phyloP scores from a whole-genome alignment of 2,113 vertebrate genomes.

The Rattus rattus region DNA sequence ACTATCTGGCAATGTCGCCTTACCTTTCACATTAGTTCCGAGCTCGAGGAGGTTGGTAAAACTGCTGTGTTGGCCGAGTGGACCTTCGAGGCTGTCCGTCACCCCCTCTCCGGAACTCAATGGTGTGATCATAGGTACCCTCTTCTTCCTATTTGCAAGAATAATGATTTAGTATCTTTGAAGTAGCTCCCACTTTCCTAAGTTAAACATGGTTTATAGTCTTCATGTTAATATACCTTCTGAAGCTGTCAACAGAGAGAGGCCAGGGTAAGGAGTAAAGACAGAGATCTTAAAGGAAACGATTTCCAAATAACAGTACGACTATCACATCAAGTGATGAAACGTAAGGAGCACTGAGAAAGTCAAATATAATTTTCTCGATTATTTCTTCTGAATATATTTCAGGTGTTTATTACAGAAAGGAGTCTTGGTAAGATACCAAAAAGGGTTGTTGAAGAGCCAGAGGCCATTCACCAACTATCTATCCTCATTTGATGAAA shows the following conservation, averaged over 20 bases:
- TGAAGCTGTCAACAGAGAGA: slow-evolving; percentile 53
- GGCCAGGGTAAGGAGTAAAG: neutral
- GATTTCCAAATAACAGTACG: slow-evolving; percentile 43
- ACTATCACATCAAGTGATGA: slow-evolving; percentile 41
- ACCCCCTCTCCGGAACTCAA: slow-evolving; percentile 96
- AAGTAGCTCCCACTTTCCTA: slow-evolving; percentile 31
- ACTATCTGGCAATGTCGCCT: neutral
- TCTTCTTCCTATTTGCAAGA: slow-evolving; percentile 93
- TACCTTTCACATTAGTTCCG: slow-evolving; percentile 91
- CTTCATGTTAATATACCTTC: slow-evolving; percentile 49
- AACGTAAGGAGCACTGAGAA: slow-evolving; percentile 41
- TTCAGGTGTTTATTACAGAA: slow-evolving; percentile 36
- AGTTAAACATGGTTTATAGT: neutral
- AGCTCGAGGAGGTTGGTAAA: slow-evolving; percentile 97
- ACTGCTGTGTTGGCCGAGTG: slow-evolving; percentile 96
- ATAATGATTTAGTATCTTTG: slow-evolving; percentile 80
- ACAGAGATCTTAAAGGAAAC: slow-evolving; percentile 42
- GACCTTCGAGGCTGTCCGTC: slow-evolving; percentile 95
- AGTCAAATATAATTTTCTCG: slow-evolving; percentile 42
- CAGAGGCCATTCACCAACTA: slow-evolving; percentile 51
- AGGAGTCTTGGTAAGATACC: slow-evolving; percentile 6
- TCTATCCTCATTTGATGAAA: slow-evolving; percentile 60
- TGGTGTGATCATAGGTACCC: slow-evolving; percentile 94
- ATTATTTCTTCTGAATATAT: slow-evolving; percentile 60
- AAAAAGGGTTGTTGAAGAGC: slow-evolving; percentile 40